A percentile compares a stretch with the other conserved stretches of the same genome.
phyloP scores from a whole-genome alignment of 2,888 invertebrate species.

The Acrobasis suavella region DNA sequence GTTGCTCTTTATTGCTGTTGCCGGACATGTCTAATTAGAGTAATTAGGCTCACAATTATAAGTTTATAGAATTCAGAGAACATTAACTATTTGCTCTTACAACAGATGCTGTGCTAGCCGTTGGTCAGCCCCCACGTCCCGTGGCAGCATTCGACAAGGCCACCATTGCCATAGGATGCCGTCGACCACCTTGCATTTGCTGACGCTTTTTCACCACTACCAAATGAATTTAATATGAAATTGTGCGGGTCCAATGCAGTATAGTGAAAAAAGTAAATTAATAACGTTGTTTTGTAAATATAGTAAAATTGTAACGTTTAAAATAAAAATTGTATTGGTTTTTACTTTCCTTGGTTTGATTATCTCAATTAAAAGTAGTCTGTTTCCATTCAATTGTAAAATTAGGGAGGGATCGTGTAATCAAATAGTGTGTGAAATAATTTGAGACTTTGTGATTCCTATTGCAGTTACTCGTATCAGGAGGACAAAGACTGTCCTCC shows the following conservation, averaged over 20 bases:
- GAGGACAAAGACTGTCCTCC: too few relatives aligned
- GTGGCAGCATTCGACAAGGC: conserved; percentile 73
- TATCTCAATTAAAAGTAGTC: neutral
- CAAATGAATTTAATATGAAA: conserved; percentile 14
- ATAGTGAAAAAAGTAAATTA: conserved; percentile 18
- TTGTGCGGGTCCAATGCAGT: conserved; percentile 32
- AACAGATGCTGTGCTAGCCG: conserved; percentile 72
- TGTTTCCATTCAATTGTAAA: neutral
- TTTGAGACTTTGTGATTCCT: too few relatives aligned
- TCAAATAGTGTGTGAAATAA: too few relatives aligned
- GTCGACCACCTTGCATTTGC: conserved; percentile 32
- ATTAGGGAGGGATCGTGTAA: too few relatives aligned
- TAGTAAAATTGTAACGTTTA: conserved; percentile 13
- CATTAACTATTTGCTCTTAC: neutral
- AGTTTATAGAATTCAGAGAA: too few relatives aligned
- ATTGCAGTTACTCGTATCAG: too few relatives aligned
- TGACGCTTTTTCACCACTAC: neutral
- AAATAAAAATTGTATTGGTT: conserved; percentile 8
- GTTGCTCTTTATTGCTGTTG: too few relatives aligned
- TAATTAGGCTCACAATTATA: too few relatives aligned
- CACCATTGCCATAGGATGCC: conserved; percentile 60
- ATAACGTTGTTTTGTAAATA: too few relatives aligned
- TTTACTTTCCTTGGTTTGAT: neutral
- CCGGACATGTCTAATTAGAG: too few relatives aligned
- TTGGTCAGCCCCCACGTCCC: conserved; percentile 73